These are phyloP conservation scores for Peromyscus polionotus DNA, from an alignment of 2,113 vertebrate species.

Conservation along the genomic window DNA sequence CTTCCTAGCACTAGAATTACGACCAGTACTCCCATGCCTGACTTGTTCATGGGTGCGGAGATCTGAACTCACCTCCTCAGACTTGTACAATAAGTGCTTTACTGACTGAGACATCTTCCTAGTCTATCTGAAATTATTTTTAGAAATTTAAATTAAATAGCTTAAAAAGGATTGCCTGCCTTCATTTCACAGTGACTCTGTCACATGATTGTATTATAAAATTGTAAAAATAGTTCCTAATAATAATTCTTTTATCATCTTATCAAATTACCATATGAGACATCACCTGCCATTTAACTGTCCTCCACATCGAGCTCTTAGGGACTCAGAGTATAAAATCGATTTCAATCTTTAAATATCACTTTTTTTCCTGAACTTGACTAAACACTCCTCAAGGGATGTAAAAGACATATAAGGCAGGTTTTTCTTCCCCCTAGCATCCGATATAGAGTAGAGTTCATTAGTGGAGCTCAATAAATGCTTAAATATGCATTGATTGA, in stretches of 20 bases:
- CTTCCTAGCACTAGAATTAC: neutral
- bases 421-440: neutral
- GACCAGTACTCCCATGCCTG: neutral
- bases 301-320: neutral
- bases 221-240: neutral
- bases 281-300: neutral
- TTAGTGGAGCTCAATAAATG: constrained; percentile 54
- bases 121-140: constrained; percentile 10
- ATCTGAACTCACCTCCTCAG: neutral
- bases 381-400: neutral
- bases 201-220: neutral
- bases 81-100: neutral
- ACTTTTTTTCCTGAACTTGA: constrained; percentile 17
- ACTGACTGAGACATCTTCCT: neutral
- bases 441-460: constrained; percentile 42
- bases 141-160: constrained; percentile 43
- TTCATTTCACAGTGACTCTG: constrained; percentile 28
- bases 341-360: constrained; percentile 23
- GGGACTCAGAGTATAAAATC: neutral
- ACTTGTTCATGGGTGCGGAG: neutral
- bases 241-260: neutral
- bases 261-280: neutral
- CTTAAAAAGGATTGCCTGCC: neutral
- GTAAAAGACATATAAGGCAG: neutral
- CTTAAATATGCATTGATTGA: constrained; percentile 58